These are phyloP conservation scores for Congeria kusceri DNA, from an alignment of 2,888 invertebrate species.

Conservation along the genomic window DNA sequence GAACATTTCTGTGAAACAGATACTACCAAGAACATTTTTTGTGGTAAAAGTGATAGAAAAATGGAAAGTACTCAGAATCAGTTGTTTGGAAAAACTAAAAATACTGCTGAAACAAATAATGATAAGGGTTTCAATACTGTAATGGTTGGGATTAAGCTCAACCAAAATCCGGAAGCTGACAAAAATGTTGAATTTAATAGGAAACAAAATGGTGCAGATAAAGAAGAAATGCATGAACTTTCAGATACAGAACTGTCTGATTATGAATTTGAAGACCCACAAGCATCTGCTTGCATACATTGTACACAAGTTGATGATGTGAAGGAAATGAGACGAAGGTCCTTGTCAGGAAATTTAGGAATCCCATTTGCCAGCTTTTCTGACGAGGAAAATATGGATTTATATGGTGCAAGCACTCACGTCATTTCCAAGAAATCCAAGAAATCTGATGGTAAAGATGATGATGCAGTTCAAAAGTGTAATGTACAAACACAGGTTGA, in stretches of 20 bases:
- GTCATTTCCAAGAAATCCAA: background rate
- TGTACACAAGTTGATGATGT: constrained; percentile 3
- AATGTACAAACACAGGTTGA: too few relatives aligned
- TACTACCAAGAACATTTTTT: too few relatives aligned
- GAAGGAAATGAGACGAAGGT: background rate
- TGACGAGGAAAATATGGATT: background rate
- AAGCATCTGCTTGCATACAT: background rate
- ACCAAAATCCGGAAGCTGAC: too few relatives aligned
- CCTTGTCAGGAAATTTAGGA: background rate
- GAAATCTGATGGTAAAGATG: background rate
- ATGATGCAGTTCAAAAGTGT: too few relatives aligned
- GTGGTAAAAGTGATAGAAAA: background rate
- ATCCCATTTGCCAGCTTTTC: background rate
- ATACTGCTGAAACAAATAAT: too few relatives aligned
- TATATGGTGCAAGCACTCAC: background rate
- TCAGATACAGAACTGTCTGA: background rate
- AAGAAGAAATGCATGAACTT: background rate
- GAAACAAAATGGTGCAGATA: too few relatives aligned
- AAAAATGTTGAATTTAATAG: too few relatives aligned
- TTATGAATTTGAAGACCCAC: constrained; percentile 11
- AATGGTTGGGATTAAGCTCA: too few relatives aligned
- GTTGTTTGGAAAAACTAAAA: too few relatives aligned
- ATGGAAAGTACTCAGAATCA: background rate
- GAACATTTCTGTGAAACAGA: too few relatives aligned
- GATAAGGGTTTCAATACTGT: too few relatives aligned